phyloP scores from a whole-genome alignment of 2,797 vertebrate genomes.

The Enteromius thamalakanensis region DNA sequence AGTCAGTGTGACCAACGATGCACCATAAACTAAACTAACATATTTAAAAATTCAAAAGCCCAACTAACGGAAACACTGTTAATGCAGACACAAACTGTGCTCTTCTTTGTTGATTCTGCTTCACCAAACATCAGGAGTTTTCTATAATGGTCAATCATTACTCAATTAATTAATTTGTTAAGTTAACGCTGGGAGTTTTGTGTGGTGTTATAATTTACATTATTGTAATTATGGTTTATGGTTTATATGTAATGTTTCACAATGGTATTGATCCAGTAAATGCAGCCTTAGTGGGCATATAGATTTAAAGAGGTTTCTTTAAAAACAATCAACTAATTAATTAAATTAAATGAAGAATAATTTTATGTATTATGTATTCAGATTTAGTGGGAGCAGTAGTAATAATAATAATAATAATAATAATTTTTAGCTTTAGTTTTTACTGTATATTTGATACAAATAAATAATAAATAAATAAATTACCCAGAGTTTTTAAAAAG shows the following conservation, averaged over 20 bases:
- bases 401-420: not conserved
- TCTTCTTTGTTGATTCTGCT: too few relatives aligned
- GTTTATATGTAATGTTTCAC: not conserved
- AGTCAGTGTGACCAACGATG: too few relatives aligned
- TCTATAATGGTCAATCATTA: too few relatives aligned
- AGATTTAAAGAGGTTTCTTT: not conserved
- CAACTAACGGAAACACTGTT: too few relatives aligned
- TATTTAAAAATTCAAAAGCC: too few relatives aligned
- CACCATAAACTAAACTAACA: too few relatives aligned
- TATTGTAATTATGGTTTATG: not conserved
- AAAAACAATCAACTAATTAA: not conserved
- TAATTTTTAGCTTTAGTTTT: not conserved
- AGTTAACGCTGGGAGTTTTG: too few relatives aligned
- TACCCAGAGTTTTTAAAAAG: not conserved
- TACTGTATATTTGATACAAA: not conserved
- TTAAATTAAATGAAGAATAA: not conserved
- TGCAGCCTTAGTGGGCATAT: not conserved
- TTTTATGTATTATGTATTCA: not conserved
- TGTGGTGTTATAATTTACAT: not conserved
- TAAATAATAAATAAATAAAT: too few relatives aligned
- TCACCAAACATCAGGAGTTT: too few relatives aligned
- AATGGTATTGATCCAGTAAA: not conserved
- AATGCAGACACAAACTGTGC: too few relatives aligned
- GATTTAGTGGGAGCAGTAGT: too few relatives aligned
- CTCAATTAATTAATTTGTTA: too few relatives aligned